Base-by-base conservation (phyloP, 2,113 vertebrate genomes). In the Psammodynastes pulverulentus region DNA sequence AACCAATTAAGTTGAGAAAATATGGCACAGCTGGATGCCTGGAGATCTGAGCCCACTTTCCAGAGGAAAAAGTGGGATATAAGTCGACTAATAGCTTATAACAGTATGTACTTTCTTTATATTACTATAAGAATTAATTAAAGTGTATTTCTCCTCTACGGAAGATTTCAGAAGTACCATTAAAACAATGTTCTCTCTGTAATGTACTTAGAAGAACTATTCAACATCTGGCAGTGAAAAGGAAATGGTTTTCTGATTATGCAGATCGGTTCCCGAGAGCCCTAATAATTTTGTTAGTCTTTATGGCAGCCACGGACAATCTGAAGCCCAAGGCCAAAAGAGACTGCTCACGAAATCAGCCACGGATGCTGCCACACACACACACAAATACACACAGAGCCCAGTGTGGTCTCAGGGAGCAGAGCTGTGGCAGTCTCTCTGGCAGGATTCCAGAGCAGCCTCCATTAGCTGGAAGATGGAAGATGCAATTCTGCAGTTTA, bases 91-190 rank as follows among this genome's bases (percentile, higher is more conserved):
- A 95, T 93, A 95, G 91, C 94, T 97, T 95, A 94, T 94, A 97
- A 97, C 93, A 94, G 95, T 15, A 91, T 94, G 95, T 92, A 94
- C 89, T 95, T 92, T 92, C 89, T 94, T 95, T 79, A 21, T 96
- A 46, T 85, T 85, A 45, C 84, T 46, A 0, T 91, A 87, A 97
- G 94, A 91, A 95, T 97, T 94, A 96, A 95, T 97, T 93, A 95
- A 48, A 91, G 96, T 19, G 10, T 8, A 87, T 17, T 51, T 87
- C 86, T 86, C 46, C 84, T 51, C 48, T 49, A 34, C 48, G 13
- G 9, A 86, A 86, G 24, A 86, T 86, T 46, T 49, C 72, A 79
- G 72, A 43, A 79, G 72, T 43, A 43, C 72, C 72, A 79, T 79
- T 79, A 79, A 79, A 79, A 43, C 72, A 79, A 79, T 79, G 72